Conservation (phyloP, 2,888 invertebrate species). For the Leptothorax acervorum region DNA sequence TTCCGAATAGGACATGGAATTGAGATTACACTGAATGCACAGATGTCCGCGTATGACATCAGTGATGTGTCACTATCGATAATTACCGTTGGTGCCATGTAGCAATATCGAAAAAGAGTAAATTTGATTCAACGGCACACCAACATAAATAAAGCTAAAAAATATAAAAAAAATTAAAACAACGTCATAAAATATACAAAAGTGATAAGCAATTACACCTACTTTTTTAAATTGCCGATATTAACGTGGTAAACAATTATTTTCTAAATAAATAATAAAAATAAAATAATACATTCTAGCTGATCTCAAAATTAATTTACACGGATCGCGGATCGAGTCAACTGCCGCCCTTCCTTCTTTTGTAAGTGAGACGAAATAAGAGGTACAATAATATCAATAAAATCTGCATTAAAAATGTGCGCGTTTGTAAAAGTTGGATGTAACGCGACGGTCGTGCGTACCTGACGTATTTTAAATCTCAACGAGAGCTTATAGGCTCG, state of each 20-base stretch:
- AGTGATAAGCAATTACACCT: background rate
- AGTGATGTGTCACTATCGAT: background rate
- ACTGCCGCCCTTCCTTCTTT: background rate
- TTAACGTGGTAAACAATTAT: background rate
- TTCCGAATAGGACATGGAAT: background rate
- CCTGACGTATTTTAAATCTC: conserved; percentile 27
- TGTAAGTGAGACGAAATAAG: background rate
- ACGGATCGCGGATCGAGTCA: background rate
- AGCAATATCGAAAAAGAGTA: background rate
- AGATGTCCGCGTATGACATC: background rate
- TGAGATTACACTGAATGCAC: conserved; percentile 18
- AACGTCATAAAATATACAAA: background rate
- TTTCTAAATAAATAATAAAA: background rate
- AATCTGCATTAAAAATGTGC: background rate
- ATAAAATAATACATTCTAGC: background rate
- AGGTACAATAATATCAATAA: background rate
- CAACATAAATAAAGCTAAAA: background rate
- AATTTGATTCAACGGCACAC: background rate
- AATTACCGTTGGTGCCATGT: background rate
- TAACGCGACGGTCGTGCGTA: background rate
- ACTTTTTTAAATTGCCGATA: background rate
- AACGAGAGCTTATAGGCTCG: conserved; percentile 12
- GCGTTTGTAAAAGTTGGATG: background rate
- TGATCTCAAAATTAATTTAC: background rate
- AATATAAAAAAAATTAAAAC: background rate